phyloP scores from a whole-genome alignment of 2,113 vertebrate genomes.

The Onychostoma macrolepis region DNA sequence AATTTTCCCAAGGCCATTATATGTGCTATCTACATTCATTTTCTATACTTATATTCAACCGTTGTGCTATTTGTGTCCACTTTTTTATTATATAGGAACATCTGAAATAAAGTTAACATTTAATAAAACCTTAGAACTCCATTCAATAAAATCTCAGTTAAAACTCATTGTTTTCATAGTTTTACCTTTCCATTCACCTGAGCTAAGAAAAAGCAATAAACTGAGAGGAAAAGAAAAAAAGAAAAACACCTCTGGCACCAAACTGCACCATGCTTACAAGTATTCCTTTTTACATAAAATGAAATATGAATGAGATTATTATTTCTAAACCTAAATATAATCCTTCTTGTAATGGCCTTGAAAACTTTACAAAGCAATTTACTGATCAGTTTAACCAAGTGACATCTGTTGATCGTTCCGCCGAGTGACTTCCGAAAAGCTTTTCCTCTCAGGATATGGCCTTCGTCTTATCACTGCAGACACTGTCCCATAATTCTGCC shows the following conservation, averaged over 20 bases:
- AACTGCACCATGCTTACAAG: not conserved
- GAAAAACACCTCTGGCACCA: not conserved
- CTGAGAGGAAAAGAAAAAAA: too few relatives aligned
- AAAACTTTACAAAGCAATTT: not conserved
- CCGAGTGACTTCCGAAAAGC: slow-evolving; percentile 5
- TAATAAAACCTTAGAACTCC: not conserved
- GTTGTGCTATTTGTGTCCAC: not conserved
- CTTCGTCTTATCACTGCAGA: slow-evolving; percentile 26
- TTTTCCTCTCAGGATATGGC: not conserved
- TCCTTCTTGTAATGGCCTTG: not conserved
- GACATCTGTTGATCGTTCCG: slow-evolving; percentile 11
- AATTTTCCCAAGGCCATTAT: not conserved
- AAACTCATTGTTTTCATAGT: not conserved
- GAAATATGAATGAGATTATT: not conserved
- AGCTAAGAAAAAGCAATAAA: not conserved
- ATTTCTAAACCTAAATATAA: not conserved
- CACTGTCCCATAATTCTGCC: slow-evolving; percentile 17
- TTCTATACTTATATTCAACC: not conserved
- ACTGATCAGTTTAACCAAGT: not conserved
- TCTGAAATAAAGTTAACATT: not conserved
- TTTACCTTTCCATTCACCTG: not conserved
- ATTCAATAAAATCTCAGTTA: not conserved
- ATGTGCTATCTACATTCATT: not conserved
- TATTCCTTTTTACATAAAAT: not conserved
- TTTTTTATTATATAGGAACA: not conserved